Base-by-base conservation (phyloP, 2,797 vertebrate genomes). In the Myoxocephalus aenaeus region DNA sequence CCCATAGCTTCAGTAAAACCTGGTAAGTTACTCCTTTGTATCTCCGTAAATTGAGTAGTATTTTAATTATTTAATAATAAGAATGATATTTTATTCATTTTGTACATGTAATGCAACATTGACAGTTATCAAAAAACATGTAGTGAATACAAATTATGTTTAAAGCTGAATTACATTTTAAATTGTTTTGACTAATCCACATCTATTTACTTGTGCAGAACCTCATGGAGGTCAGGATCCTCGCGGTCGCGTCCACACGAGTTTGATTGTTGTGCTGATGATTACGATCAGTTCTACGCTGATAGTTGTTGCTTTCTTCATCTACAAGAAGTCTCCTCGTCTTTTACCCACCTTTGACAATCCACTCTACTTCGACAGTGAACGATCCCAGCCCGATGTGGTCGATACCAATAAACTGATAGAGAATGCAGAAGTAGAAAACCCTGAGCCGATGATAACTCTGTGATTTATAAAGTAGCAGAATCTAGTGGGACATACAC, bases 351-450 rank as follows among this genome's bases (percentile, higher is more conserved):
- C 92, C 18, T 93, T 94, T 65, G 90, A 91, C 36, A 94, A 94
- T 65, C 94, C 92, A 2, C 85, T 94, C 51, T 94, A 93, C 83
- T 88, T 92, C 1, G 86, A 79, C 51, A 70, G 74, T 14, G 91
- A 93, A 36, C 83, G 72, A 36, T 81, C 92, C 12, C 79, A 89
- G 72, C 91, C 92, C 0, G 92, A 94, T 34, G 87, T 93, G 57
- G 89, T 93, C 1, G 94, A 94, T 66, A 93, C 92, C 80, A 93
- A 91, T 51, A 93, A 87, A 88, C 75, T 94, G 63, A 93, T 94
- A 64, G 91, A 93, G 77, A 93, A 90, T 14, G 91, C 83, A 56
- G 92, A 91, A 73, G 79, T 58, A 54, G 89, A 92, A 84, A 89
- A 71, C n/a, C 54, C 86, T 17, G 92, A 92, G 69, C 92, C 90